Percentiles rank a stretch among this genome's conserved stretches.
These are phyloP conservation scores for Emydocephalus ijimae DNA, from an alignment of 2,113 vertebrate species.

Conservation along the genomic window DNA sequence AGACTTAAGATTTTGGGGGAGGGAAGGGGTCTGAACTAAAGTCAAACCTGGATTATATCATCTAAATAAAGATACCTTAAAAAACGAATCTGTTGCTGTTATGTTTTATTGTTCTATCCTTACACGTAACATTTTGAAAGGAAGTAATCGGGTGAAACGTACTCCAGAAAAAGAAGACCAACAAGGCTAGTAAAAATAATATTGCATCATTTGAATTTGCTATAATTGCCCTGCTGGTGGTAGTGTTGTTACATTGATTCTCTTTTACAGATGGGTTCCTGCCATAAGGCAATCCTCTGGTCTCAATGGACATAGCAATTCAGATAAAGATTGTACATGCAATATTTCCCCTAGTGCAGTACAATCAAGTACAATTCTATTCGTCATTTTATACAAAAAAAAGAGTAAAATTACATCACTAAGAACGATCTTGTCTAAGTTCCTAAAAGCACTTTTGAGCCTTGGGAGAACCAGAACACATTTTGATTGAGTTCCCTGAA, in stretches of 20 bases:
- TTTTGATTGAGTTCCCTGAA: too few relatives aligned
- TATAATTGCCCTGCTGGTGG: not conserved
- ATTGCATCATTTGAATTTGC: not conserved
- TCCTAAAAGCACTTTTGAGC: not conserved
- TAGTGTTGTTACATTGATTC: not conserved
- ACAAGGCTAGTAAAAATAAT: not conserved
- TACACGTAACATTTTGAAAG: not conserved
- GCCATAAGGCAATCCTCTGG: not conserved
- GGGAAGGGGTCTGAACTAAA: slow-evolving; percentile 53
- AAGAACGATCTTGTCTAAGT: not conserved
- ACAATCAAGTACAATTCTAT: not conserved
- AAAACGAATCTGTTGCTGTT: slow-evolving; percentile 21
- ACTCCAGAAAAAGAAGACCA: not conserved
- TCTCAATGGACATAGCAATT: not conserved
- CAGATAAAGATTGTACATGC: not conserved
- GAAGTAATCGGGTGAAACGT: not conserved
- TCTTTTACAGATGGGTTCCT: not conserved
- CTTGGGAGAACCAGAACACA: not conserved
- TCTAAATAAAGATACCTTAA: slow-evolving; percentile 70
- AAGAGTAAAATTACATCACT: not conserved
- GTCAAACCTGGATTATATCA: slow-evolving; percentile 48
- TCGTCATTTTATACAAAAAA: not conserved
- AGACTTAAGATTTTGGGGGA: slow-evolving; percentile 42
- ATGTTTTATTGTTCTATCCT: not conserved
- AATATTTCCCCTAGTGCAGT: not conserved